Evolutionary conservation across 2,113 vertebrate species (phyloP), one percentile per base, ranked within the genome.

Genomic region (Alosa alosa): DNA sequence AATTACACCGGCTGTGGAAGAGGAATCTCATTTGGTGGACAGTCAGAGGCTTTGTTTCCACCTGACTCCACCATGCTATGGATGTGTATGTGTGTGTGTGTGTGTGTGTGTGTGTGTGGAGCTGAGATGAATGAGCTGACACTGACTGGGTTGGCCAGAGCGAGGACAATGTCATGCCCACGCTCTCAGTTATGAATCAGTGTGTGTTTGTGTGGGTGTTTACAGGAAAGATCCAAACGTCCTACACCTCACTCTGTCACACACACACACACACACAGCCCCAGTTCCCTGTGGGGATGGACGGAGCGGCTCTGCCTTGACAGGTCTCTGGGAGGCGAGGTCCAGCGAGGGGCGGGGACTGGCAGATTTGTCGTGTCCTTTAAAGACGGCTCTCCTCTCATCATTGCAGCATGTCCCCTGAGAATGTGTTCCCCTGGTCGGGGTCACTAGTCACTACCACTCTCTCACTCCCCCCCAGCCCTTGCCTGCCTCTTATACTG

Each of bases 391-490:
- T 36, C 25, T 78, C n/a, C 50, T 81, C 83, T 84, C 57, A 31
- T 82, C 44, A 75, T 45, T 13, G 68, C 22, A 85, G 52, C 4
- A 47, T 83, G 50, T 46, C 72, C 81, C 89, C 83, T 87, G 85
- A 86, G 22, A 82, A 84, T 86, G 1, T 20, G 31, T 68, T 57
- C 81, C 86, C 57, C 50, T 82, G 87, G 88, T 81, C 49, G 82
- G 86, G 85, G 87, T 83, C 89, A 78, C 88, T 82, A 81, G 82
- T 84, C 17, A 81, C 20, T 47, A 20, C 81, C 46, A 41, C 84
- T 47, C 41, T 25, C 49, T 55, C 47, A 78, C 81, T 46, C 31
- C 39, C 20, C 4, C n/a, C n/a, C n/a, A 49, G 7, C 75, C 31
- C 75, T 49, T 25, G n/a, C 0, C 25, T 25, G 7, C n/a, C 10